Evolutionary conservation across 2,888 invertebrate genomes (phyloP).

Genomic region (Oscheius sp.): DNA sequence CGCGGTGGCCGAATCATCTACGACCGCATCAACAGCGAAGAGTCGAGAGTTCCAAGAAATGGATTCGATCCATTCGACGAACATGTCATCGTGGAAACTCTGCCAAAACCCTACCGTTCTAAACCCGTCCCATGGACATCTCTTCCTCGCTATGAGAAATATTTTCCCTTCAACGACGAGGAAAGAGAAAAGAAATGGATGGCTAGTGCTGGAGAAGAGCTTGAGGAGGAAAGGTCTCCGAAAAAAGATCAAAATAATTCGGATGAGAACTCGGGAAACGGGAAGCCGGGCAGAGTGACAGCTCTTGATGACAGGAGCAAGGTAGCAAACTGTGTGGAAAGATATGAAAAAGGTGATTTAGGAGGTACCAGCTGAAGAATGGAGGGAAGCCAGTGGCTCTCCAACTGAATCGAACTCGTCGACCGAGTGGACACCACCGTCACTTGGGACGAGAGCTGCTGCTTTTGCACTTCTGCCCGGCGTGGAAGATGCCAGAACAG

Average conservation of each 20-base stretch:
- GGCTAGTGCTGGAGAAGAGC: conserved; percentile 10
- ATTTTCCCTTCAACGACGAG: conserved; percentile 36
- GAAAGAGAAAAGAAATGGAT: conserved; percentile 39
- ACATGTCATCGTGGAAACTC: conserved; percentile 40
- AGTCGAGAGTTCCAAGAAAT: conserved; percentile 34
- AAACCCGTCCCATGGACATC: conserved; percentile 10
- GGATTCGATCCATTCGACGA: conserved; percentile 49
- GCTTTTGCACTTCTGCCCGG: conserved; percentile 31
- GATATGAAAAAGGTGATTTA: conserved; percentile 25
- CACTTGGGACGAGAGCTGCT: conserved; percentile 29
- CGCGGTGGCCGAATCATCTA: conserved; percentile 61
- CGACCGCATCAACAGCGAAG: conserved; percentile 41
- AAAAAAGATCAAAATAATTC: background rate
- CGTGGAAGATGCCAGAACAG: conserved; percentile 41
- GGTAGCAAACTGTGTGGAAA: conserved; percentile 35
- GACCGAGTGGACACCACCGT: conserved; percentile 52
- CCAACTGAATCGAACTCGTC: conserved; percentile 62
- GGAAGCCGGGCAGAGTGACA: conserved; percentile 60
- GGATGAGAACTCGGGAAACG: conserved; percentile 57
- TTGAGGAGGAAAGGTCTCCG: background rate
- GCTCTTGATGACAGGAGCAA: conserved; percentile 52
- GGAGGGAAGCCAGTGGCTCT: conserved; percentile 57
- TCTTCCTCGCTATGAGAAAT: conserved; percentile 4
- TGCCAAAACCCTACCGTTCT: conserved; percentile 6
- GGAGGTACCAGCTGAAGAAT: conserved; percentile 54